Conservation (phyloP, 2,113 vertebrate genomes). For the Redunca redunca region DNA sequence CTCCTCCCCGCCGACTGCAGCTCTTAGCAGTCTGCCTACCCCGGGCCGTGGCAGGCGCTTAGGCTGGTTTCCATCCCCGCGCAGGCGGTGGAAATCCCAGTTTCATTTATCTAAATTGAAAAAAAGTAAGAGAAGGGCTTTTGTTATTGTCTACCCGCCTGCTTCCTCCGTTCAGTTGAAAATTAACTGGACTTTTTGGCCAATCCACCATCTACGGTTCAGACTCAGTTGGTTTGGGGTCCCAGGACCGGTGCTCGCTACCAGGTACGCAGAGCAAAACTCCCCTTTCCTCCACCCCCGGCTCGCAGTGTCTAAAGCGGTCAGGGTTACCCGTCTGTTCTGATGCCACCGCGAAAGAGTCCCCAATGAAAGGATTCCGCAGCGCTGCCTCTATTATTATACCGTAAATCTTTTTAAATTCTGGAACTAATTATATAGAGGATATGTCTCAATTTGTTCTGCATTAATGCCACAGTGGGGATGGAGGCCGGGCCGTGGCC, state of each 20-base stretch:
- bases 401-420: conserved; percentile 84
- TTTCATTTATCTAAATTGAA: background rate
- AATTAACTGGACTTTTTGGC: background rate
- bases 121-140: background rate
- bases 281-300: background rate
- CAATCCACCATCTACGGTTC: background rate
- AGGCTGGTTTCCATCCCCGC: background rate
- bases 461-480: conserved; percentile 83
- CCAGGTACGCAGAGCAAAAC: background rate
- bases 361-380: conserved; percentile 51
- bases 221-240: background rate
- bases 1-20: background rate
- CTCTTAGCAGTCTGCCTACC: background rate
- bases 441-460: conserved; percentile 94
- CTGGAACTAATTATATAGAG: conserved; percentile 89
- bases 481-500: conserved; percentile 76
- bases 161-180: background rate
- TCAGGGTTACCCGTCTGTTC: background rate
- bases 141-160: background rate
- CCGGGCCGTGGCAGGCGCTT: background rate
- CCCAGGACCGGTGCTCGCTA: background rate
- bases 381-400: conserved; percentile 76
- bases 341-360: background rate
- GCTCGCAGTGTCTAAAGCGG: background rate
- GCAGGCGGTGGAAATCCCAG: background rate